These are phyloP conservation scores for Zoanthus gigantus DNA, from an alignment of 92 coral and sea anemone species.

Conservation along the genomic window DNA sequence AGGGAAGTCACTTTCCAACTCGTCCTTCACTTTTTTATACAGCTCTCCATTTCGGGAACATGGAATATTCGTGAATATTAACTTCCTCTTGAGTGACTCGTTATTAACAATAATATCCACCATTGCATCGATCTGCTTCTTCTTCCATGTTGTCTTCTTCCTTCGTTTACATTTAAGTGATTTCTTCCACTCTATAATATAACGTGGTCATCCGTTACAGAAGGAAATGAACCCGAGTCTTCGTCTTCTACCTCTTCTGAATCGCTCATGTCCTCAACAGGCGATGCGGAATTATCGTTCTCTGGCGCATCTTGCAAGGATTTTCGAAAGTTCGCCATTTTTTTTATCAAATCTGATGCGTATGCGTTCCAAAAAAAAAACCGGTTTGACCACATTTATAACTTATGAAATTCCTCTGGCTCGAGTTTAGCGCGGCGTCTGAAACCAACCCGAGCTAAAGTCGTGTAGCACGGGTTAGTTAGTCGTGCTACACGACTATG, in stretches of 20 bases:
- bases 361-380: neutral
- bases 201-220: neutral
- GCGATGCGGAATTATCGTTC: conserved; percentile 16
- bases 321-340: conserved; percentile 29
- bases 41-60: conserved; percentile 8
- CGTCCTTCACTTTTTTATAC: neutral
- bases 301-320: conserved; percentile 4
- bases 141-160: conserved; percentile 11
- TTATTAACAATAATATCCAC: conserved; percentile 8
- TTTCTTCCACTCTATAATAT: neutral
- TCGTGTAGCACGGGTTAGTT: too few species aligned
- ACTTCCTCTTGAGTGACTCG: neutral
- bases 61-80: neutral
- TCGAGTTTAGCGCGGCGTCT: too few species aligned
- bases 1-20: too few species aligned
- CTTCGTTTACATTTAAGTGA: neutral
- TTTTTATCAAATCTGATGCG: conserved; percentile 25
- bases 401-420: too few species aligned
- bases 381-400: too few species aligned
- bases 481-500: too few species aligned
- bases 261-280: conserved; percentile 27
- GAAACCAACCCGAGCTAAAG: too few species aligned
- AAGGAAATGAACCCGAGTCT: conserved; percentile 12
- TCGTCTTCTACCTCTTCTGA: conserved; percentile 1
- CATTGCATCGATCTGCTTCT: conserved; percentile 24